Evolutionary conservation across 1,140 invertebrate species (phyloP), one percentile per base, ranked within the genome.

Genomic region (Rhizoglyphus robini): DNA sequence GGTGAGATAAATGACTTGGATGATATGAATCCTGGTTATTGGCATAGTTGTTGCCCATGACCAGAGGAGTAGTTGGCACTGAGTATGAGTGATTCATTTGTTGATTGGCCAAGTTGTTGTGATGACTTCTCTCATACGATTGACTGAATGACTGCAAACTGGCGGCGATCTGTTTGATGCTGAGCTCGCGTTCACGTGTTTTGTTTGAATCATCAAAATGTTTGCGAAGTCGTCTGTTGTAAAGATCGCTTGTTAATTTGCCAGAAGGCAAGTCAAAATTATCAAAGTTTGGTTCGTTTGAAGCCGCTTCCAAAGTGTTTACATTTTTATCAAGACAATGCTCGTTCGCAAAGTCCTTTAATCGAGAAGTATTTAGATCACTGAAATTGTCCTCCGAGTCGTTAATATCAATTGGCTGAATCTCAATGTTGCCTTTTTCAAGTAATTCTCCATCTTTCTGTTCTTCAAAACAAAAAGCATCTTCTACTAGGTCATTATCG

Each of bases 131-230:
- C 29, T 60, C 58, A 60, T 38, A 60, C 15, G n/a, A 23, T 46
- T 60, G 58, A 60, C 58, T 32, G 29, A 60, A 60, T 11, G 58
- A 60, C 29, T 60, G 15, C 29, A 60, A 27, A 60, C 58, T 60
- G 15, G 58, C 58, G 2, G 58, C 58, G 3, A 60, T 60, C 27
- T 60, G 58, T 46, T 60, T 60, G 15, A 60, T 60, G 2, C n/a
- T 18, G 11, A 38, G n/a, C 15, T 31, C 20, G 27, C 8, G 48
- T 5, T 27, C 11, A 23, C 38, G 46, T 25, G 13, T 27, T 8
- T 20, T 51, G 48, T 46, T 65, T 15, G 48, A n/a, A 41, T 65
- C n/a, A 36, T 64, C 27, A 3, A 13, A 20, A 27, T 63, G 20
- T 13, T 63, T 48, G 13, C 41, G 62, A 18, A 13, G 30, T 49